phyloP scores from a whole-genome alignment of 2,888 invertebrate species.

The Linnaemya tessellans region DNA sequence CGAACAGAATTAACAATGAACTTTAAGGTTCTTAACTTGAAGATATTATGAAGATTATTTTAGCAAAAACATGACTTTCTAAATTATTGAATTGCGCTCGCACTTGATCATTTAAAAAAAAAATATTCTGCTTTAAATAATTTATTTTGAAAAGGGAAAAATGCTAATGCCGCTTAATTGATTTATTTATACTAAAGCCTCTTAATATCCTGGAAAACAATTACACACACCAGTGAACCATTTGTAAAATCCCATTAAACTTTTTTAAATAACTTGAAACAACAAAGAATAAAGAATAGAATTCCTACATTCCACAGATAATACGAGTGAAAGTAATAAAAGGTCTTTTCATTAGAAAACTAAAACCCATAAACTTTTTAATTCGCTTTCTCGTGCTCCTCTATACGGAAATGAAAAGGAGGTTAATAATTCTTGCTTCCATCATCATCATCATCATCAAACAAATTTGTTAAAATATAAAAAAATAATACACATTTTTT shows the following conservation, averaged over 20 bases:
- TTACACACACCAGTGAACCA: conserved; percentile 34
- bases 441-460: conserved; percentile 7
- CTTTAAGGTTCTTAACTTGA: background rate
- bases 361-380: conserved; percentile 28
- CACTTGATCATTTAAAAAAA: background rate
- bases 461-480: conserved; percentile 13
- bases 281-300: background rate
- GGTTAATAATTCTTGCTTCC: conserved; percentile 29
- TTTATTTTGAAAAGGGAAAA: background rate
- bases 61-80: no score
- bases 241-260: conserved; percentile 23
- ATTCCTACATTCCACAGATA: conserved; percentile 22
- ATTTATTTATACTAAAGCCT: background rate
- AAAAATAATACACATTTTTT: conserved; percentile 20
- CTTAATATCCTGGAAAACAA: conserved; percentile 12
- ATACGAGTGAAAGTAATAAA: conserved; percentile 9
- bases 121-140: background rate
- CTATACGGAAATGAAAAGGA: conserved; percentile 12
- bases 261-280: conserved; percentile 31
- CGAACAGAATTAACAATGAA: background rate
- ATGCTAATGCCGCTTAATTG: background rate
- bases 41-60: background rate
- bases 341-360: conserved; percentile 4
- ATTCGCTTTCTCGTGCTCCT: background rate
- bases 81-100: background rate